Conservation (phyloP, 1,140 invertebrate species). For the Geopemphigus sp. region DNA sequence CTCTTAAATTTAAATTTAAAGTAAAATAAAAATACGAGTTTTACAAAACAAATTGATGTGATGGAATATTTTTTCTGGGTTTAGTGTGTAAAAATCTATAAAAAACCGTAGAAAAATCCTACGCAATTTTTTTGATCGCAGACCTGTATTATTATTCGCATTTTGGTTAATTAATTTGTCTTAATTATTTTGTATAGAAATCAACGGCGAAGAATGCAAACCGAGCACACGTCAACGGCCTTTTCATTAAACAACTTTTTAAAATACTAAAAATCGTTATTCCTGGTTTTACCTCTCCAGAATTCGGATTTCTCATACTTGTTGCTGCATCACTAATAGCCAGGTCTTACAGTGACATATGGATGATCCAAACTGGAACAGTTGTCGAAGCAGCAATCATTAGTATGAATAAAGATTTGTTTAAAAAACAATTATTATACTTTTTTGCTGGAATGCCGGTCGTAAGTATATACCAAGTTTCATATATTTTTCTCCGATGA, state of each 20-base stretch:
- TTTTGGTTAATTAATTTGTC: too few species aligned
- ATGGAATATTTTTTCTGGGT: too few species aligned
- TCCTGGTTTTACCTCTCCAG: conserved; percentile 71
- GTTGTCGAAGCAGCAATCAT: conserved; percentile 94
- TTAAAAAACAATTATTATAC: conserved; percentile 71
- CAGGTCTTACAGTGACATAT: conserved; percentile 92
- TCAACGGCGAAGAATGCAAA: conserved; percentile 55
- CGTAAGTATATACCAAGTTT: conserved; percentile 60
- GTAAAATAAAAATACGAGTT: too few species aligned
- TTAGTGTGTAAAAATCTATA: too few species aligned
- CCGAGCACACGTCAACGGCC: conserved; percentile 82
- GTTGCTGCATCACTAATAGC: conserved; percentile 80
- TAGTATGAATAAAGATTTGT: conserved; percentile 74
- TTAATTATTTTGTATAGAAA: conserved; percentile 5
- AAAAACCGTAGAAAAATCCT: too few species aligned
- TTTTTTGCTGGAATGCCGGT: conserved; percentile 80
- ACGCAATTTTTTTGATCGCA: too few species aligned
- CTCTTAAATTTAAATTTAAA: too few species aligned
- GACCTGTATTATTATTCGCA: too few species aligned
- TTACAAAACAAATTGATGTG: too few species aligned
- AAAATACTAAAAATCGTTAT: conserved; percentile 79
- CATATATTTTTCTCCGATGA: not conserved
- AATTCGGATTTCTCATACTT: conserved; percentile 75
- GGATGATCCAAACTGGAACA: conserved; percentile 93
- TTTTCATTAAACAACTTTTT: conserved; percentile 77